Evolutionary conservation across 2,113 vertebrate species (phyloP).

Genomic region (Oreochromis aureus): DNA sequence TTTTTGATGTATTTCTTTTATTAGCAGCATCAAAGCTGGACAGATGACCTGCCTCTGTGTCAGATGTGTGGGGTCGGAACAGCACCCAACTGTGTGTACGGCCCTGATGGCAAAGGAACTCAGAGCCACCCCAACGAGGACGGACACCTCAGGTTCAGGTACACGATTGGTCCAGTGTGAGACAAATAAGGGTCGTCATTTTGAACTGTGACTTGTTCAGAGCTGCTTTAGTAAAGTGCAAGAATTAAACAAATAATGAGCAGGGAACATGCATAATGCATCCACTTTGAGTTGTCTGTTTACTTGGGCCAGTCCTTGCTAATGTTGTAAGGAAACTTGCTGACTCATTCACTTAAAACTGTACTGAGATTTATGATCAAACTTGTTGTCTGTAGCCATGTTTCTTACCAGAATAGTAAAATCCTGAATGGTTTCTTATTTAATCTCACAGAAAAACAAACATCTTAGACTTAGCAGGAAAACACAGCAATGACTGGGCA

Average conservation of each 20-base stretch:
- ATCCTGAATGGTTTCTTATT: background rate
- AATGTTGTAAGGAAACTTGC: background rate
- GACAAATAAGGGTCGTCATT: background rate
- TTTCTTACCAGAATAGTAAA: background rate
- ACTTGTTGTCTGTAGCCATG: background rate
- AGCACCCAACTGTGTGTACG: constrained; percentile 85
- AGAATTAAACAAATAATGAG: background rate
- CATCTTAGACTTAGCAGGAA: background rate
- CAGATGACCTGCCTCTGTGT: constrained; percentile 91
- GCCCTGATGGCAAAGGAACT: constrained; percentile 80
- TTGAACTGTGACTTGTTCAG: background rate
- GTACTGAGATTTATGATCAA: background rate
- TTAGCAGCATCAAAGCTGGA: constrained; percentile 91
- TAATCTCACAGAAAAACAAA: background rate
- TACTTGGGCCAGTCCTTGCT: background rate
- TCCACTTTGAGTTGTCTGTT: background rate
- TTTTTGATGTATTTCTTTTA: accelerated
- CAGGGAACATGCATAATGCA: background rate
- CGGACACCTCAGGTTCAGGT: constrained; percentile 91
- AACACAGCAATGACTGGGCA: background rate
- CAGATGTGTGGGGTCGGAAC: constrained; percentile 90
- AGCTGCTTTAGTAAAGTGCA: background rate
- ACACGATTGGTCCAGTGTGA: background rate
- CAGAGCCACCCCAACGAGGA: constrained; percentile 90
- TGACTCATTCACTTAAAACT: background rate